These are phyloP conservation scores for Dissostichus mawsoni DNA, from an alignment of 2,113 vertebrate genomes.

Conservation along the genomic window DNA sequence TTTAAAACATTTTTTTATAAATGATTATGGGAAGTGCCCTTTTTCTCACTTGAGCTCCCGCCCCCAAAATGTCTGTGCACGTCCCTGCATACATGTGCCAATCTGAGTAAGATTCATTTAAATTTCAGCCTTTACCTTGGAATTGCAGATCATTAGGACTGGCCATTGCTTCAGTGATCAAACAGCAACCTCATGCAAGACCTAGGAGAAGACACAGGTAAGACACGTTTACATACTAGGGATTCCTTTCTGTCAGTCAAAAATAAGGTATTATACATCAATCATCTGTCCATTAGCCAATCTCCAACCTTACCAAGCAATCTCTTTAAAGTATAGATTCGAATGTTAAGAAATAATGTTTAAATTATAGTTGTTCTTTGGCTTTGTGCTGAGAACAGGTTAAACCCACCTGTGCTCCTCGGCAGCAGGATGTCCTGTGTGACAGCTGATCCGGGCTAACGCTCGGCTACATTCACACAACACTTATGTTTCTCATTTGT, in stretches of 20 bases:
- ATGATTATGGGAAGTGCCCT: too few relatives aligned
- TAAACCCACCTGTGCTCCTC: constrained; percentile 18
- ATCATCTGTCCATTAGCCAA: background rate
- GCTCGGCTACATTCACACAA: background rate
- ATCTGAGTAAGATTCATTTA: too few relatives aligned
- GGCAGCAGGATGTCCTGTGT: background rate
- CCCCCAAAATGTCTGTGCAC: too few relatives aligned
- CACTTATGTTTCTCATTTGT: background rate
- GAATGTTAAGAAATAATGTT: background rate
- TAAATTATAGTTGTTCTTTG: too few relatives aligned
- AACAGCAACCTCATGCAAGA: constrained; percentile 28
- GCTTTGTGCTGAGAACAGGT: accelerated
- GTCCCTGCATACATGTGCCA: too few relatives aligned
- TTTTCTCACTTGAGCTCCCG: too few relatives aligned
- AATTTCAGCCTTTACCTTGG: constrained; percentile 78
- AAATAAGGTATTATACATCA: too few relatives aligned
- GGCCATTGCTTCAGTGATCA: constrained; percentile 79
- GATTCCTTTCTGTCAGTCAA: background rate
- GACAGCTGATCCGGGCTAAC: background rate
- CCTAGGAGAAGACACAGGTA: constrained; percentile 4
- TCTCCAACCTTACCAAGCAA: background rate
- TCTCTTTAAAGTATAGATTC: background rate
- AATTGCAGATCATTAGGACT: constrained; percentile 85
- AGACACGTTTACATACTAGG: background rate
- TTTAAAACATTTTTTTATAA: too few relatives aligned